phyloP scores from a whole-genome alignment of 2,888 invertebrate genomes.

The Troides oblongomaculatus region DNA sequence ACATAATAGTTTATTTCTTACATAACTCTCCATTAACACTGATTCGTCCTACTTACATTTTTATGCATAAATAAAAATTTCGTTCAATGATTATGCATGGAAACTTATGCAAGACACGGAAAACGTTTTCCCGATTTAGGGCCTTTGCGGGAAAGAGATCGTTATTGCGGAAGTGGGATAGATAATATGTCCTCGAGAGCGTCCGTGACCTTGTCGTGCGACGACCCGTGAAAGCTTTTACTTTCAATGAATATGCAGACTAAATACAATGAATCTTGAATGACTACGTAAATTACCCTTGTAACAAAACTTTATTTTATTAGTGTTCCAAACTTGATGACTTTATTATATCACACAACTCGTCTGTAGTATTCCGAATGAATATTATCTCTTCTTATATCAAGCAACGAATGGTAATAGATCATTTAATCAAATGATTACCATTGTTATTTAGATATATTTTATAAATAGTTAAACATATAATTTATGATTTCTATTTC shows the following conservation, averaged over 20 bases:
- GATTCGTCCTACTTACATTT: slow-evolving; percentile 14
- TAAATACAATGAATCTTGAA: slow-evolving; percentile 15
- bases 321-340: background rate
- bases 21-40: slow-evolving; percentile 2
- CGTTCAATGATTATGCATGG: slow-evolving; percentile 6
- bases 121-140: slow-evolving; percentile 29
- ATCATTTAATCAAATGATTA: too few species aligned
- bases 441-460: too few species aligned
- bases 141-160: slow-evolving; percentile 20
- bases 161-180: slow-evolving; percentile 8
- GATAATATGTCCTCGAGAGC: slow-evolving; percentile 13
- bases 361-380: background rate
- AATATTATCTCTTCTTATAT: background rate
- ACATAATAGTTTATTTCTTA: slow-evolving; percentile 6
- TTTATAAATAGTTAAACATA: too few species aligned
- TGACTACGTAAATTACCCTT: slow-evolving; percentile 2
- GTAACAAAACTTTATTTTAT: background rate
- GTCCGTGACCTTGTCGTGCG: slow-evolving; percentile 46
- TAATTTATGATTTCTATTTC: too few species aligned
- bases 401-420: background rate
- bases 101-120: slow-evolving; percentile 29
- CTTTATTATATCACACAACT: background rate
- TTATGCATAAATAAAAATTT: slow-evolving; percentile 8
- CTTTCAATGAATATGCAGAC: slow-evolving; percentile 33
- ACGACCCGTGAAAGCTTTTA: slow-evolving; percentile 41